Evolutionary conservation across 2,113 vertebrate species (phyloP), one percentile per base, ranked within the genome.

Genomic region (Mohoua ochrocephala): DNA sequence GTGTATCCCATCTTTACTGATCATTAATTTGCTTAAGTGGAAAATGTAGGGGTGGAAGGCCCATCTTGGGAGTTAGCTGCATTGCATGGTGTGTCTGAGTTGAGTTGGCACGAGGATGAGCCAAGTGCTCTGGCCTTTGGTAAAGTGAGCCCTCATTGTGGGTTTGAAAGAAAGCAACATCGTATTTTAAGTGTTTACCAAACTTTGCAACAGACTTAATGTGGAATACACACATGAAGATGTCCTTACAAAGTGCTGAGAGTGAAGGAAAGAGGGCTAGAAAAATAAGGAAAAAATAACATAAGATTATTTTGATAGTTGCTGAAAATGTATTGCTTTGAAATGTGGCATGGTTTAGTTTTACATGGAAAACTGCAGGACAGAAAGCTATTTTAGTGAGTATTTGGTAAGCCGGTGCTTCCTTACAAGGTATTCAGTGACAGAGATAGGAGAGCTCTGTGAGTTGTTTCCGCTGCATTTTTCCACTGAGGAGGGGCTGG

Each of bases 21-120:
- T 97, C 82, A 95, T 97, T 97, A 89, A 84, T 97, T 96, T 97
- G 54, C 87, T 88, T 85, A 96, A 97, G 53, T 97, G 97, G 86
- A 94, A 96, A 97, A 96, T 94, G 61, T 75, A 63, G 89, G 78
- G 87, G 81, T 95, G 92, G 91, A 96, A 83, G 30, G 77, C 68
- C 69, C 81, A 86, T 96, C 28, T 84, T 76, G 89, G 92, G 89
- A 95, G 77, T 93, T 49, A 83, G 84, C 69, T 82, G 35, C 52
- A 3, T 86, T 85, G 89, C 5, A 0, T 1, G 7, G 42, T 88
- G 35, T 57, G 61, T 94, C 84, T 91, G 95, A 94, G 84, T 97
- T 75, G 53, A 80, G 37, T 45, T 96, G 95, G 88, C 87, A 76
- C 53, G 75, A 81, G 17, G 87, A 45, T 80, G 44, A 95, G 91